Base-by-base conservation (phyloP, 2,888 invertebrate genomes). In the Automeris io region DNA sequence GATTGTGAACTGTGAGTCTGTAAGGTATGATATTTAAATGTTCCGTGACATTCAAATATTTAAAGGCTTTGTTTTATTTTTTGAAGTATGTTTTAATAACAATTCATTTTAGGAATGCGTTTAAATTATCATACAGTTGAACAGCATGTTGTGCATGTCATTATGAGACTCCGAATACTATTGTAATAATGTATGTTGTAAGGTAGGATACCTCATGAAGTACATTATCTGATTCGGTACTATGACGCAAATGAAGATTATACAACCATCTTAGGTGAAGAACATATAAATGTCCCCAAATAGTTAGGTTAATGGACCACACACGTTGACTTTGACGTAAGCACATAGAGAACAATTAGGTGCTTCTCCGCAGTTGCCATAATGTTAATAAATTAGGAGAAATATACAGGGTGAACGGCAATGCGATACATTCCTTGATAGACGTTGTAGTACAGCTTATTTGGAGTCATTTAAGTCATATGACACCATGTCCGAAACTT, bases 211-310 rank as follows among this genome's bases (percentile, higher is more conserved):
- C 18, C 22, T 23, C 22, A 23, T 32, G 32, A 32, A 37, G 37
- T 37, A 29, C 29, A 47, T 53, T 46, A 48, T 52, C 61, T 43
- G 45, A 60, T 74, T 74, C 59, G 76, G 75, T 43, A 61, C 62
- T 72, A 59, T 74, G 75, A 75, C 75, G 74, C 70, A 71, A 58
- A 58, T 36, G 33, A 21, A 34, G 31, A 35, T 39, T 35, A 35
- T 18, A 9, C 8, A 21, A 24, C 21, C 25, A 18, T 36, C 33
- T 36, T 40, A 12, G 40, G 25, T 29, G 24, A 22, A n/a, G n/a
- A n/a, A 41, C 33, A 32, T 22, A 34, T 8, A 19, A 12, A 29
- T 39, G 18, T 39, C 25, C 29, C 11, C 18, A 29, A 32, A 21
- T 21, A 39, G 26, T 31, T 35, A n/a, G 31, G 11, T 35, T 33